These are phyloP conservation scores for Seriola dumerili DNA, from an alignment of 2,113 vertebrate species.

Conservation along the genomic window DNA sequence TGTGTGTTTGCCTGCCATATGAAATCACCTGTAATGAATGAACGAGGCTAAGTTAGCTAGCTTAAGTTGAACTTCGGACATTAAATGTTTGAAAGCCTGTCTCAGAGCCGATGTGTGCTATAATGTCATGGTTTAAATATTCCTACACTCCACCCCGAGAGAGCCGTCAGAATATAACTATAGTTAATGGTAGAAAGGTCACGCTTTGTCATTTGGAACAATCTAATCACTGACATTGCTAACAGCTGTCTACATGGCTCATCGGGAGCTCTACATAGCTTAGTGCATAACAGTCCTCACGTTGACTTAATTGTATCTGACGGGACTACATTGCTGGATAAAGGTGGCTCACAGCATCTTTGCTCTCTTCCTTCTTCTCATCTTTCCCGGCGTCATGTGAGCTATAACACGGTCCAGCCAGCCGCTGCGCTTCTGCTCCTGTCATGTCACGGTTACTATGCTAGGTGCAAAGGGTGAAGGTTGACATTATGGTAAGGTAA, in stretches of 20 bases:
- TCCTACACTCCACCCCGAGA: neutral
- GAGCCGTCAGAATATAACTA: neutral
- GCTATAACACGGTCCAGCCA: neutral
- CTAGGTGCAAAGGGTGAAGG: too few relatives aligned
- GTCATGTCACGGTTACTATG: too few relatives aligned
- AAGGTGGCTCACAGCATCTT: neutral
- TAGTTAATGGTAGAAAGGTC: neutral
- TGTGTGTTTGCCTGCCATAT: neutral
- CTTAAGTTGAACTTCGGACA: slow-evolving; percentile 11
- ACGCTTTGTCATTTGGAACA: neutral
- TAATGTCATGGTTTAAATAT: neutral
- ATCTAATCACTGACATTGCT: neutral
- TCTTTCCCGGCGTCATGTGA: neutral
- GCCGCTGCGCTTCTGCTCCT: neutral
- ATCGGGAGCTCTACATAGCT: neutral
- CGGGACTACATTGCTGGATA: neutral
- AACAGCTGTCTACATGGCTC: neutral
- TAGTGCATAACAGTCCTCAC: neutral
- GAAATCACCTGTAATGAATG: neutral
- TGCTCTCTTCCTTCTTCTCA: neutral
- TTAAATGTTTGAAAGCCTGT: too few relatives aligned
- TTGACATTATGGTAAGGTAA: too few relatives aligned
- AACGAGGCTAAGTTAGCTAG: slow-evolving; percentile 12
- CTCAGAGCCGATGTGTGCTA: neutral
- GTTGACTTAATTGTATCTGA: neutral